These are phyloP conservation scores for Fabriciana adippe DNA, from an alignment of 2,888 invertebrate genomes.

Conservation along the genomic window DNA sequence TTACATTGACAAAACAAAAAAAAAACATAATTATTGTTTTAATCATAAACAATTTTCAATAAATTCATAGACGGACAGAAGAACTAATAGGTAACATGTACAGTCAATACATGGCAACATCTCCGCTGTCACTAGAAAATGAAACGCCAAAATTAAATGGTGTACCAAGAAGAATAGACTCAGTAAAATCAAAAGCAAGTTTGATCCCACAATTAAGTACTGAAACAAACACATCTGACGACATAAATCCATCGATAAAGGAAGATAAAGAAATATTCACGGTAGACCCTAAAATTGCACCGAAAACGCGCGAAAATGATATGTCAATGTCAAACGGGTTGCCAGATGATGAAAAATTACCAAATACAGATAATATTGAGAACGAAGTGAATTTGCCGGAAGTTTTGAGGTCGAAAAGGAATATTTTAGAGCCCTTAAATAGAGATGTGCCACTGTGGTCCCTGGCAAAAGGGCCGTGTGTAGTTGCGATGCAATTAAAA, in stretches of 20 bases:
- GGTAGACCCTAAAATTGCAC: slow-evolving; percentile 55
- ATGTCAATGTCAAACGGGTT: slow-evolving; percentile 44
- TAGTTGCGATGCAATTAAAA: slow-evolving; percentile 62
- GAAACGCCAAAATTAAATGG: slow-evolving; percentile 58
- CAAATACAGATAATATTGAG: slow-evolving; percentile 42
- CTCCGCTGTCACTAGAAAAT: slow-evolving; percentile 66
- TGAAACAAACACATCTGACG: slow-evolving; percentile 70
- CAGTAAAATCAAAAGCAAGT: slow-evolving; percentile 53
- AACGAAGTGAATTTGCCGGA: slow-evolving; percentile 56
- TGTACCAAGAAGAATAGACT: slow-evolving; percentile 56
- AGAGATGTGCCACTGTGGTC: slow-evolving; percentile 72
- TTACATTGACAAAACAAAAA: too few relatives aligned
- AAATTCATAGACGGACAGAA: slow-evolving; percentile 75
- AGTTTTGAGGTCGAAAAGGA: slow-evolving; percentile 64
- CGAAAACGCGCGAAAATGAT: slow-evolving; percentile 49
- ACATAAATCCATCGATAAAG: slow-evolving; percentile 63
- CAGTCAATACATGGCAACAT: slow-evolving; percentile 75
- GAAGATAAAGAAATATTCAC: slow-evolving; percentile 65
- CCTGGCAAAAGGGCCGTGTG: slow-evolving; percentile 71
- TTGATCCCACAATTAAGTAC: slow-evolving; percentile 65
- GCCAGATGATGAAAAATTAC: slow-evolving; percentile 45
- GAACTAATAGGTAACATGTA: slow-evolving; percentile 83
- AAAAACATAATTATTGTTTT: too few relatives aligned
- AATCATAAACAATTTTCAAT: background rate
- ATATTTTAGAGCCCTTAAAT: slow-evolving; percentile 71